Evolutionary conservation across 1,140 invertebrate species (phyloP).

Genomic region (Littorina saxatilis): DNA sequence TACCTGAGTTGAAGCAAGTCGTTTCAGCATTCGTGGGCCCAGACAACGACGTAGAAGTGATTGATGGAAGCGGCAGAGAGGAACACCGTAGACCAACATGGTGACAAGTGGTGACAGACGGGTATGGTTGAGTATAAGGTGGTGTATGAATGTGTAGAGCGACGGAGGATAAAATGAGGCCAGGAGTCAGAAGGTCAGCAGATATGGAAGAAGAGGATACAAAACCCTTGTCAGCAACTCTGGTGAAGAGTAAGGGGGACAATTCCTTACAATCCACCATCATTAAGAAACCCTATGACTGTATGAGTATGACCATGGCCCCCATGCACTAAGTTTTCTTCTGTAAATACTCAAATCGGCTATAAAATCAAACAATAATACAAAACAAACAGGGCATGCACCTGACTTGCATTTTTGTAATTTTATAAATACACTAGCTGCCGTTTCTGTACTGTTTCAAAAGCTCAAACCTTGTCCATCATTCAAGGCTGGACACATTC

Average conservation of each 20-base stretch:
- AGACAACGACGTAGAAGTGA: slow-evolving; percentile 21
- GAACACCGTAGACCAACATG: slow-evolving; percentile 42
- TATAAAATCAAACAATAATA: no score
- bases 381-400: no score
- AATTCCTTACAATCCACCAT: background rate
- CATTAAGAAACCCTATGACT: background rate
- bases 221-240: slow-evolving; percentile 57
- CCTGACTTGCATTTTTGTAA: no score
- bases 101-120: slow-evolving; percentile 25
- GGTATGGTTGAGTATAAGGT: no score
- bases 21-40: slow-evolving; percentile 21
- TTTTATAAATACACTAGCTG: no score
- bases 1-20: slow-evolving; percentile 21
- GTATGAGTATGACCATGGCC: no score
- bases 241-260: slow-evolving; percentile 46
- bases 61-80: slow-evolving; percentile 53
- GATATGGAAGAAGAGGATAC: slow-evolving; percentile 58
- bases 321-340: no score
- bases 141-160: no score
- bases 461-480: no score
- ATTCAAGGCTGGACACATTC: no score
- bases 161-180: background rate
- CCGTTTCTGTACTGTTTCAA: no score
- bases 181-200: slow-evolving; percentile 26
- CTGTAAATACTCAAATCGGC: no score